Evolutionary conservation across 2,888 invertebrate genomes (phyloP), one percentile per base, ranked within the genome.

Genomic region (Brachynemurus nebulosus): DNA sequence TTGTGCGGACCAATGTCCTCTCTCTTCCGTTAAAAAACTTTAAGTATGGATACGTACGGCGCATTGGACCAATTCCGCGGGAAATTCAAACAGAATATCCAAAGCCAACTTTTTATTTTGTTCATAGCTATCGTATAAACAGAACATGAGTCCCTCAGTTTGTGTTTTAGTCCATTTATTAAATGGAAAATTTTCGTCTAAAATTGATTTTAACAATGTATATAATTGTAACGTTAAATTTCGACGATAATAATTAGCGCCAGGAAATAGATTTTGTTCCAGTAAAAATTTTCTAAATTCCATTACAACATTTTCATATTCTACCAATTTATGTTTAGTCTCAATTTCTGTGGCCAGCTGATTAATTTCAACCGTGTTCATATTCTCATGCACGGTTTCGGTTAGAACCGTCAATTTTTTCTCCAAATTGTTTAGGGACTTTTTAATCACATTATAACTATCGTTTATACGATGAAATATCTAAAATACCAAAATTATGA

Each of bases 101-200:
- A 78, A 64, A 0, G 80, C 77, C 44, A 79, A 59, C 1, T 66
- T 67, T 58, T 89, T 86, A 58, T 86, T 89, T 7, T 66, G 66
- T 58, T 89, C 89, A 54, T 85, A 90, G 8, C 80, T 76, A 57
- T 90, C 89, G 19, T 71, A 66, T n/a, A 86, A 57, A 43, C 70
- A 71, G 1, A 65, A 53, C 25, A 76, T 59, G n/a, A 78, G 53
- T 23, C 61, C 62, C 5, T 67, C 65, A 2, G 69, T 65, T 45
- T 70, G 57, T 2, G 61, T 54, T 3, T 59, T 48, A 5, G 56
- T 61, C 66, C 69, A 69, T 5, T 34, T 23, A 14, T 20, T 12
- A 33, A 33, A 11, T 14, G 17, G 42, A 40, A 56, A 46, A 23
- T 60, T 53, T 2, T 52, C 51, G 4, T 60, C 41, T n/a, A 54